Base-by-base conservation (phyloP, 1,140 invertebrate genomes). In the Vanessa atalanta region DNA sequence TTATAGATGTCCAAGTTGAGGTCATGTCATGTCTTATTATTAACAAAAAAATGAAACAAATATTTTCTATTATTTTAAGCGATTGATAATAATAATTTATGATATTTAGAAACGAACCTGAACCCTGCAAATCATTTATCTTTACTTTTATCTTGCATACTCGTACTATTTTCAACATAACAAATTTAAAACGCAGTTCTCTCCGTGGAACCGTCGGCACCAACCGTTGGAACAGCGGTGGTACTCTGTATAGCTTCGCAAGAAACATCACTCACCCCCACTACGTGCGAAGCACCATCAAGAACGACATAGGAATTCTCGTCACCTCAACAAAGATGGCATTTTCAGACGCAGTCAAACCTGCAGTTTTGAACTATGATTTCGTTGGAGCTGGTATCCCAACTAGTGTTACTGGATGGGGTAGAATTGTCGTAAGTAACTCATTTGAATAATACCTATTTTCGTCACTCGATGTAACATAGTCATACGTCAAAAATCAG, bases 221-320 rank as follows among this genome's bases (percentile, higher is more conserved):
- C 1, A 81, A 83, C 77, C 77, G 76, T 61, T 85, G 83, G 84
- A 80, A 80, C 72, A 60, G 55, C 1, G 85, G 83, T 8, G 85
- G 84, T 14, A 65, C 70, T 16, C n/a, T 60, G 1, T 81, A 81
- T 72, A 47, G 63, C 50, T 13, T 86, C 16, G n/a, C 65, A 0
- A 61, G 81, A 11, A 79, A 77, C 66, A 68, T 85, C 15, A 83
- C 72, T 14, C 85, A 87, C 67, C 76, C 77, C 1, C 67, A 81
- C 57, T 85, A 86, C 72, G 51, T 76, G 15, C 63, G 61, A 3
- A 26, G 14, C 12, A 65, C 13, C 16, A 80, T 83, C 76, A 83
- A 82, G 70, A 86, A 87, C 67, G 86, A 87, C 70, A 83, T 87
- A 57, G 81, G 83, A 1, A 16, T 87, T 3, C 73, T 87, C 15